Conservation (phyloP, 2,888 invertebrate genomes). For the Leucophenga maculata region DNA sequence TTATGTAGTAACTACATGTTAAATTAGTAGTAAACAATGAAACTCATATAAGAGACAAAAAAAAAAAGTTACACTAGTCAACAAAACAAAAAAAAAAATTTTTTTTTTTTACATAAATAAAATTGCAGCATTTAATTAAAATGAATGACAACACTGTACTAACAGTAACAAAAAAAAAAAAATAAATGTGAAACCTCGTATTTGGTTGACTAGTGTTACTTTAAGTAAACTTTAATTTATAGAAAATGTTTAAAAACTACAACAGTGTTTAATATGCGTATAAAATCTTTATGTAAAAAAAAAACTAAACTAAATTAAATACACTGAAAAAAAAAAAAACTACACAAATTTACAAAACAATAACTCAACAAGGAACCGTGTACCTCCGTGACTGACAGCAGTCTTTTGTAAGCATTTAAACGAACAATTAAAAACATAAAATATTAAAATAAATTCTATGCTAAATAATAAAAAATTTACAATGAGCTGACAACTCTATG, state of each 20-base stretch:
- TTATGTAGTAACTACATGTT: slow-evolving; percentile 64
- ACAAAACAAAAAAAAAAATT: slow-evolving; percentile 2
- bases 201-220: no score
- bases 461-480: slow-evolving; percentile 26
- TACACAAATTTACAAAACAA: slow-evolving; percentile 39
- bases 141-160: no score
- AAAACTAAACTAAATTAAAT: not conserved
- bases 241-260: slow-evolving; percentile 9
- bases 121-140: not conserved
- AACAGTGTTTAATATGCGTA: not conserved
- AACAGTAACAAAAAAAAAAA: no score
- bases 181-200: no score
- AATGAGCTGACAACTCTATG: not conserved
- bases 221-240: no score
- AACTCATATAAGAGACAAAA: slow-evolving; percentile 21
- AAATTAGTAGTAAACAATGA: slow-evolving; percentile 55
- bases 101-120: slow-evolving; percentile 7
- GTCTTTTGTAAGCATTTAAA: slow-evolving; percentile 32
- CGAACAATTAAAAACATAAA: slow-evolving; percentile 33
- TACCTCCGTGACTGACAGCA: slow-evolving; percentile 68
- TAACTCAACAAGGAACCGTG: slow-evolving; percentile 63
- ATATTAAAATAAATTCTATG: slow-evolving; percentile 22
- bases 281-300: slow-evolving; percentile 20
- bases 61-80: slow-evolving; percentile 22
- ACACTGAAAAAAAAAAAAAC: not conserved